Evolutionary conservation across 2,797 vertebrate species (phyloP), one percentile per base, ranked within the genome.

Genomic region (Clarias laeviceps): DNA sequence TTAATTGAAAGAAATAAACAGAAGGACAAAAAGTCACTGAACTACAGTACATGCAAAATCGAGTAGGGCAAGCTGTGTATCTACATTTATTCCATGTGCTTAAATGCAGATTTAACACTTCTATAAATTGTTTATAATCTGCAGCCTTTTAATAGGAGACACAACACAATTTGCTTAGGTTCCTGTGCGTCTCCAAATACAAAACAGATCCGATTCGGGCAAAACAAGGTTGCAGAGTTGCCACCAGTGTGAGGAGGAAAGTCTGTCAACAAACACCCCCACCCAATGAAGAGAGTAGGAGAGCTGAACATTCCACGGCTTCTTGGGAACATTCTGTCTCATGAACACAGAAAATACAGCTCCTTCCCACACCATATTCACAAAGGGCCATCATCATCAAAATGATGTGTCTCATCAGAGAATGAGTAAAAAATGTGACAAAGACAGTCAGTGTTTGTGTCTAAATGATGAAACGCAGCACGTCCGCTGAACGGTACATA

Each of bases 321-420:
- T 73, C 85, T 86, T 89, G 89, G 91, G 92, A 94, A 95, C 93
- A 94, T 94, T 94, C 89, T 86, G 72, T 92, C 90, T 90, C 73
- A 27, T 29, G 91, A 92, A 91, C 92, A 76, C 78, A 78, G 37
- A 86, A 87, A 69, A 77, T 80, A 72, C 78, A 29, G 34, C 76
- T 74, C 72, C 86, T 79, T 84, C 87, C 80, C 89, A 68, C 73
- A 84, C 45, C 74, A 45, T 82, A 45, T 68, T 7, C 77, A 82
- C 54, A 83, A 5, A 73, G 76, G 66, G 78, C 22, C 74, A 62
- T 82, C 50, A 82, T 57, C 32, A 64, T 34, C 50, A 54, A 3
- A 12, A 14, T 14, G 50, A 54, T 14, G 50, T 54, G 50, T 54
- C 50, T 54, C 50, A 54, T 34, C 27, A 11, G 20, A 80, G 59